phyloP scores from a whole-genome alignment of 2,888 invertebrate species.

The Cyaniris semiargus region DNA sequence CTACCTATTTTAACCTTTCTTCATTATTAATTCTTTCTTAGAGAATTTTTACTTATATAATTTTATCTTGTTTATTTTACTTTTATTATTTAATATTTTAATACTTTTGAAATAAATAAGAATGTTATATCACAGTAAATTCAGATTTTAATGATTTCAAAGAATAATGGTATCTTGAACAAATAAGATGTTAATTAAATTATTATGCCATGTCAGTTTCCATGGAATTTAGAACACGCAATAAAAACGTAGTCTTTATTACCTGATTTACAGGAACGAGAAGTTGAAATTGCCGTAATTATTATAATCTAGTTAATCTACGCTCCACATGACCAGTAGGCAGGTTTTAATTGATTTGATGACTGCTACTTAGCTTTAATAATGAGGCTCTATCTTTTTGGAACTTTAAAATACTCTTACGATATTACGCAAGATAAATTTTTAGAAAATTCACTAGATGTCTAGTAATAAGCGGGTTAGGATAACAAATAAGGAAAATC shows the following conservation, averaged over 20 bases:
- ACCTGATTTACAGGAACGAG: conserved; percentile 12
- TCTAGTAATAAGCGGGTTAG: neutral
- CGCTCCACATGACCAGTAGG: neutral
- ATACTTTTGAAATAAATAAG: too few relatives aligned
- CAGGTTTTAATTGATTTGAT: conserved; percentile 8
- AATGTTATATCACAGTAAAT: neutral
- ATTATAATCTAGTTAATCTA: neutral
- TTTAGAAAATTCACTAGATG: neutral
- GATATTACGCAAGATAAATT: neutral
- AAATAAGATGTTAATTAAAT: conserved; percentile 15
- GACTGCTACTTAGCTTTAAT: neutral
- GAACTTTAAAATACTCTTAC: neutral
- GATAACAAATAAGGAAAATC: neutral
- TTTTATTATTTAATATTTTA: too few relatives aligned
- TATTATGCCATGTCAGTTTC: neutral
- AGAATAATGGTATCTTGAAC: neutral
- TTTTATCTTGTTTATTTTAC: too few relatives aligned
- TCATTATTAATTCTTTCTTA: too few relatives aligned
- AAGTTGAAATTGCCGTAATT: conserved; percentile 4
- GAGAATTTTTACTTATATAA: too few relatives aligned
- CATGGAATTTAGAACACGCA: conserved; percentile 1
- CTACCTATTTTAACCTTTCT: too few relatives aligned
- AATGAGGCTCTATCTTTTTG: neutral
- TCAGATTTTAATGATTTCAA: neutral
- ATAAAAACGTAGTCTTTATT: conserved; percentile 7